Evolutionary conservation across 2,888 invertebrate genomes (phyloP).

Genomic region (Aphrophora alni): DNA sequence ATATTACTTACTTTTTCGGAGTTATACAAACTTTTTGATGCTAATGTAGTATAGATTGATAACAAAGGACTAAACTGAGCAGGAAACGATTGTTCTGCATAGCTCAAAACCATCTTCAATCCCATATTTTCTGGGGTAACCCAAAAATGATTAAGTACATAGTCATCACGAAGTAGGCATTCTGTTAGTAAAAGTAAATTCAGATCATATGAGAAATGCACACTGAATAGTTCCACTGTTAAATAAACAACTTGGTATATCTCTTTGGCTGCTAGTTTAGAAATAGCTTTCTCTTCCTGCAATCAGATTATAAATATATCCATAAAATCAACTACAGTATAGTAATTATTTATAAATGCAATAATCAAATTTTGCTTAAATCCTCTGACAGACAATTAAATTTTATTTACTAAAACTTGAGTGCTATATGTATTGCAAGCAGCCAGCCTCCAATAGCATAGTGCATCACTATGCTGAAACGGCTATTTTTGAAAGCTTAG

Average conservation of each 20-base stretch:
- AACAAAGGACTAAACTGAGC: background rate
- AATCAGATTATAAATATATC: no score
- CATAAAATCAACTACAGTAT: no score
- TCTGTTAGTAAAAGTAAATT: background rate
- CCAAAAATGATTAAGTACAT: constrained; percentile 33
- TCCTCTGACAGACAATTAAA: no score
- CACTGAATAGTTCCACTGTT: constrained; percentile 23
- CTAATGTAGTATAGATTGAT: constrained; percentile 21
- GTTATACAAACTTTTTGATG: background rate
- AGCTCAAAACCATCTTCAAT: constrained; percentile 20
- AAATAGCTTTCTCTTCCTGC: constrained; percentile 30
- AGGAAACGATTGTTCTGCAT: constrained; percentile 36
- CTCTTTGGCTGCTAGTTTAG: constrained; percentile 21
- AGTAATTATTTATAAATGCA: no score
- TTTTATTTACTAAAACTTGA: no score
- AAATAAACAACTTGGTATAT: constrained; percentile 28
- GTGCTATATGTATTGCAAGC: no score
- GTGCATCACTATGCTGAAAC: no score
- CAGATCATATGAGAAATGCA: constrained; percentile 12
- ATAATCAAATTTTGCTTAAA: no score
- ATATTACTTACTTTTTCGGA: constrained; percentile 22
- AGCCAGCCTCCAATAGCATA: no score
- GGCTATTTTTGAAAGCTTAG: no score
- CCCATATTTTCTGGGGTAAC: constrained; percentile 15
- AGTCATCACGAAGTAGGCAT: constrained; percentile 18